Evolutionary conservation across 2,888 invertebrate genomes (phyloP), one percentile per base, ranked within the genome.

Genomic region (Halictus ligatus): DNA sequence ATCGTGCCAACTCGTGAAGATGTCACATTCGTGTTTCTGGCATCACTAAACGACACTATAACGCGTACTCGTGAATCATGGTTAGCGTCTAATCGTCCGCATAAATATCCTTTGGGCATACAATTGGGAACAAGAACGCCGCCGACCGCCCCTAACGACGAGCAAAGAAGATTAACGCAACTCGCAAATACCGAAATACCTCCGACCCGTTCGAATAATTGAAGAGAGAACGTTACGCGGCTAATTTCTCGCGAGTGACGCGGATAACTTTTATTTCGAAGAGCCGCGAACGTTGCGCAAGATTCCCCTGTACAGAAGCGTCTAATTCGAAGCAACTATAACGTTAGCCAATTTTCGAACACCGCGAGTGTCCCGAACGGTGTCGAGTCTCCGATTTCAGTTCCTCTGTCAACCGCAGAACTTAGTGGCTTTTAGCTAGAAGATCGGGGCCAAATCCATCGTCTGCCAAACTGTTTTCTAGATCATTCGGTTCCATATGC

Each of bases 391-490:
- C 69, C 69, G 12, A 35, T 69, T 40, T 69, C 69, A 67, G 15
- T 35, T 40, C 21, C 18, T 40, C 35, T 12, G 21, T 69, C 40
- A 21, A 21, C 40, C 35, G 21, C 69, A 40, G 40, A 21, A 40
- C 21, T 40, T 40, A 21, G 21, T 35, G 40, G 40, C 69, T 69
- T 69, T 40, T 69, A n/a, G 18, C 12, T 21, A 35, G 8, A 71
- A 50, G 29, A 67, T 54, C 50, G 35, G 50, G 35, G 46, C 35
- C 67, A 67, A 67, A 35, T 29, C 35, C 35, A 18, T 35, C 35
- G 29, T 15, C 35, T 35, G 67, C 67, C 35, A 67, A 67, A 67
- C 29, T 35, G 67, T 67, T 67, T 67, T 67, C 67, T 35, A 67
- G 35, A 67, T 67, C 67, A 18, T 67, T 54, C 54, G 29, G 18